A percentile compares a stretch with the other conserved stretches of the same genome.
Conservation (phyloP, 1,140 invertebrate genomes). For the Procambarus clarkii region DNA sequence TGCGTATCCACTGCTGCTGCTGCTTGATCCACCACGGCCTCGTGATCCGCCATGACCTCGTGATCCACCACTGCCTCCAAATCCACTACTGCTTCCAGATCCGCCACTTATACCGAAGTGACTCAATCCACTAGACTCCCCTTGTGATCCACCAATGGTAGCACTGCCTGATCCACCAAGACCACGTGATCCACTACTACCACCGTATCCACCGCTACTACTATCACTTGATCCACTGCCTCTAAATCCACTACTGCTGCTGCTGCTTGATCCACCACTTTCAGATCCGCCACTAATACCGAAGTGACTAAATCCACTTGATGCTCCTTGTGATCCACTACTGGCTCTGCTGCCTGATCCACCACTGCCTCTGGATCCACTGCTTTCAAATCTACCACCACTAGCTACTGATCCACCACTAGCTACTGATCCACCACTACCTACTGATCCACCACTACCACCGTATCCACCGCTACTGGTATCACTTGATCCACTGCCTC, state of each 20-base stretch:
- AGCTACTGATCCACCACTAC: not conserved
- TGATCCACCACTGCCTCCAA: conserved; percentile 11
- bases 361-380: not conserved
- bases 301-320: not conserved
- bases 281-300: not conserved
- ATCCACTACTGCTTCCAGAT: not conserved
- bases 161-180: not conserved
- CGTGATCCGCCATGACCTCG: not conserved
- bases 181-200: not conserved
- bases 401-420: not conserved
- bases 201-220: conserved; percentile 12
- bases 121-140: not conserved
- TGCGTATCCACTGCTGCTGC: not conserved
- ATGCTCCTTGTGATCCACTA: not conserved
- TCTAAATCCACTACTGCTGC: not conserved
- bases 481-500: not conserved
- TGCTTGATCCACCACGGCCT: conserved; percentile 21
- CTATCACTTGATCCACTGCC: conserved; percentile 33
- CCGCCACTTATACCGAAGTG: not conserved
- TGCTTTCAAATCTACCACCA: conserved; percentile 8
- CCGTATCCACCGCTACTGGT: conserved; percentile 2
- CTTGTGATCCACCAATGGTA: conserved; percentile 1
- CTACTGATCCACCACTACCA: not conserved
- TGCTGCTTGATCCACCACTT: not conserved
- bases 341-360: not conserved